A percentile compares a stretch with the other conserved stretches of the same genome.
Evolutionary conservation across 2,113 vertebrate species (phyloP).

Genomic region (Zootoca vivipara): DNA sequence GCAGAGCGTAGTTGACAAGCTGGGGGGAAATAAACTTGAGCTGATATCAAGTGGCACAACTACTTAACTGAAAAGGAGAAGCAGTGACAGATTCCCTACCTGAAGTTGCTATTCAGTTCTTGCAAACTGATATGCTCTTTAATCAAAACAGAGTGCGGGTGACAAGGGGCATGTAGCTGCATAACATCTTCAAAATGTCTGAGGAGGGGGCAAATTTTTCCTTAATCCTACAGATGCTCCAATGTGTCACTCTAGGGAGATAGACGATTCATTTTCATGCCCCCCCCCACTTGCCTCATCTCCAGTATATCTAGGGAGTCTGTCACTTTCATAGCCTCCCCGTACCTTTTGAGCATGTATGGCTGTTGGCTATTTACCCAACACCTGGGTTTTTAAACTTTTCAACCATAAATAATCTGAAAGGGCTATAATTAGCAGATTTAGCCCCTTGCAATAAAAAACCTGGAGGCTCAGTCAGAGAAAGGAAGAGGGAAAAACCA

Average conservation of each 20-base stretch:
- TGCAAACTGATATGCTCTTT: background rate
- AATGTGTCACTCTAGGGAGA: background rate
- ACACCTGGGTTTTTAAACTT: background rate
- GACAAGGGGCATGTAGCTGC: background rate
- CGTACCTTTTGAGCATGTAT: background rate
- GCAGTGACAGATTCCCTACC: background rate
- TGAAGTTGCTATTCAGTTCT: background rate
- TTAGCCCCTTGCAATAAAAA: background rate
- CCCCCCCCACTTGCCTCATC: background rate
- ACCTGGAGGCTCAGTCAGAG: background rate
- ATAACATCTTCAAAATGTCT: constrained; percentile 8
- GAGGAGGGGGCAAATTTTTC: background rate
- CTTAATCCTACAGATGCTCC: constrained; percentile 2
- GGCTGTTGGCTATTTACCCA: background rate
- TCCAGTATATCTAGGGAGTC: background rate
- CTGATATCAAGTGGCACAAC: background rate
- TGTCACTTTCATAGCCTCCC: background rate
- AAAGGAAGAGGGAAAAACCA: background rate
- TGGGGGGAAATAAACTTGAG: background rate
- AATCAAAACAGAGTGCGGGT: background rate
- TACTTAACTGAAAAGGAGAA: background rate
- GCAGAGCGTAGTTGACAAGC: background rate
- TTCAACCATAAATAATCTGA: constrained; percentile 27
- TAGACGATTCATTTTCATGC: background rate
- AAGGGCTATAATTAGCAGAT: constrained; percentile 1